Conservation (phyloP, 2,888 invertebrate species). For the Polydrusus cervinus region DNA sequence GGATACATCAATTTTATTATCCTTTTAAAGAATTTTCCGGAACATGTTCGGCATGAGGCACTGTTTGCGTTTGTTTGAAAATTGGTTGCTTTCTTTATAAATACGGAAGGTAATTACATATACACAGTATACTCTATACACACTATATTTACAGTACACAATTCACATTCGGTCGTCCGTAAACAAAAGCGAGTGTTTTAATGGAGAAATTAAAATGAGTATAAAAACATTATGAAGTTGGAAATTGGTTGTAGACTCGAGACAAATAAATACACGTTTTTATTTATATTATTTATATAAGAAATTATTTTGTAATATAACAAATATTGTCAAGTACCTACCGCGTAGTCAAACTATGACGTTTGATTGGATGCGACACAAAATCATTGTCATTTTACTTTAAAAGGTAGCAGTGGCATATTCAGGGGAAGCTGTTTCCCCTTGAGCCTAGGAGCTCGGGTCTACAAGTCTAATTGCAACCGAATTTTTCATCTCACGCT, state of each 20-base stretch:
- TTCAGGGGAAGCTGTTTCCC: too few relatives aligned
- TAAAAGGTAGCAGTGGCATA: too few relatives aligned
- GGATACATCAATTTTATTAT: constrained; percentile 34
- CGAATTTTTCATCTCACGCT: too few relatives aligned
- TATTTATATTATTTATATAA: too few relatives aligned
- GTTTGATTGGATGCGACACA: too few relatives aligned
- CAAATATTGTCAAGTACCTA: too few relatives aligned
- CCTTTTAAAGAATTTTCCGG: constrained; percentile 23
- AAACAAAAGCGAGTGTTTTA: constrained; percentile 1
- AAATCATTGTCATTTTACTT: too few relatives aligned
- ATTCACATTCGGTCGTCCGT: neutral
- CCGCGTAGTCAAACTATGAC: too few relatives aligned
- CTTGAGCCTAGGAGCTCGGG: too few relatives aligned
- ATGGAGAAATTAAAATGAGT: constrained; percentile 4
- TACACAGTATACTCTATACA: neutral
- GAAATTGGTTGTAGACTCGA: neutral
- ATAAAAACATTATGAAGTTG: constrained; percentile 11
- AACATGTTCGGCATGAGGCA: constrained; percentile 4
- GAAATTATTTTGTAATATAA: too few relatives aligned
- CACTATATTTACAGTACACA: neutral
- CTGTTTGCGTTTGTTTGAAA: constrained; percentile 29
- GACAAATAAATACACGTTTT: constrained; percentile 12
- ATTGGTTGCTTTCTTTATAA: constrained; percentile 32
- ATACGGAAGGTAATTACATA: constrained; percentile 22
- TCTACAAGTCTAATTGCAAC: too few relatives aligned